Conservation (phyloP, 1,140 invertebrate genomes). For the Episyrphus balteatus region DNA sequence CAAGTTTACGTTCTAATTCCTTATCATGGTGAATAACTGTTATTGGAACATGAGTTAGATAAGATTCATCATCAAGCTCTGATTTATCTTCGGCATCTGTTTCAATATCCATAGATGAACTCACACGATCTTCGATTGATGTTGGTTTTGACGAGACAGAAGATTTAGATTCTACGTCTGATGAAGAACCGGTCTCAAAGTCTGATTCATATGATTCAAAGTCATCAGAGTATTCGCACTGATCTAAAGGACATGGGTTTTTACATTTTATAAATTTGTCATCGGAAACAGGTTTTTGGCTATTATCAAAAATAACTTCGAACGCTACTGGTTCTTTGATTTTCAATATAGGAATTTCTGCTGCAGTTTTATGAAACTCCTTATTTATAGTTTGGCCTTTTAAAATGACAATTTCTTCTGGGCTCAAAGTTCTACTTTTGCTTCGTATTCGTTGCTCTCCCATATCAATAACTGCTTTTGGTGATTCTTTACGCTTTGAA, state of each 20-base stretch:
- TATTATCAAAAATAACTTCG: conserved; percentile 25
- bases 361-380: conserved; percentile 8
- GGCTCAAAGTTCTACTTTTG: conserved; percentile 23
- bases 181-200: conserved; percentile 36
- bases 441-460: conserved; percentile 12
- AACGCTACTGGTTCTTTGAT: conserved; percentile 22
- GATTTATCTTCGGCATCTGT: conserved; percentile 1
- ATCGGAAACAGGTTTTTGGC: conserved; percentile 6
- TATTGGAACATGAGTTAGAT: conserved; percentile 26
- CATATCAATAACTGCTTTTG: not conserved
- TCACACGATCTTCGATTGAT: not conserved
- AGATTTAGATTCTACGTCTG: conserved; percentile 10
- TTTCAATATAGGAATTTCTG: not conserved
- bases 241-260: conserved; percentile 9
- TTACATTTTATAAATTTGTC: not conserved
- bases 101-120: not conserved
- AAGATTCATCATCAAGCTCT: conserved; percentile 23
- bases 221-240: conserved; percentile 40
- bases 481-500: conserved; percentile 15
- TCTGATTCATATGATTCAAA: conserved; percentile 46
- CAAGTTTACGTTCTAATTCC: conserved; percentile 47
- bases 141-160: not conserved
- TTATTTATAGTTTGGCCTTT: conserved; percentile 21
- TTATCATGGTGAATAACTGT: conserved; percentile 29
- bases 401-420: conserved; percentile 29